These are phyloP conservation scores for Sphaeridia pumilis DNA, from an alignment of 2,888 invertebrate genomes.

Conservation along the genomic window DNA sequence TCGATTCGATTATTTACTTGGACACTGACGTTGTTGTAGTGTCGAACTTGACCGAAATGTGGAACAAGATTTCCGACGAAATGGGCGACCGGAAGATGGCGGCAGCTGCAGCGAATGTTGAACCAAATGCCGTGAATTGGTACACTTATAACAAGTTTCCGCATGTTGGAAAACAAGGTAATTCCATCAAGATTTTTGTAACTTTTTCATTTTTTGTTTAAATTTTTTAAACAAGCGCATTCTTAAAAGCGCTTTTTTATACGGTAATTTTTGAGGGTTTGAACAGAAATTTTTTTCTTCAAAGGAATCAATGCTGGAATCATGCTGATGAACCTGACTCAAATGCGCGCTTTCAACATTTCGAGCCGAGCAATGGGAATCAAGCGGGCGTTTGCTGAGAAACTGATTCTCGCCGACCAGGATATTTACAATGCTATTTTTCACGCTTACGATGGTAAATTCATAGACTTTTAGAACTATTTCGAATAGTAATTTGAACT, in stretches of 20 bases:
- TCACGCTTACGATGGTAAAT: constrained; percentile 67
- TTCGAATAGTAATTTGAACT: too few species aligned
- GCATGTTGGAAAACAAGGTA: constrained; percentile 72
- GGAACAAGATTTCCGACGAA: constrained; percentile 58
- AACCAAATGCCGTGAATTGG: constrained; percentile 84
- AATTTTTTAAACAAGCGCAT: too few species aligned
- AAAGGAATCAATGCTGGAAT: constrained; percentile 75
- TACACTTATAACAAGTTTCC: constrained; percentile 91
- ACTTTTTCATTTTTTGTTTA: too few species aligned
- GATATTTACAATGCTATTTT: constrained; percentile 87
- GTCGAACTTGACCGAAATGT: constrained; percentile 66
- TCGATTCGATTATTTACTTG: constrained; percentile 79
- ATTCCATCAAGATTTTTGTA: too few species aligned
- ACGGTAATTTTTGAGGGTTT: too few species aligned
- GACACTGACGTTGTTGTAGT: constrained; percentile 86
- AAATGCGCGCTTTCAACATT: constrained; percentile 79
- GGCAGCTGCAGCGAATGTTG: constrained; percentile 77
- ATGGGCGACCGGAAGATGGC: constrained; percentile 81
- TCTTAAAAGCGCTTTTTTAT: too few species aligned
- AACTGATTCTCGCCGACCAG: constrained; percentile 96
- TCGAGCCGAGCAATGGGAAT: constrained; percentile 69
- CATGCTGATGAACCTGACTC: constrained; percentile 81
- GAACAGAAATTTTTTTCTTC: too few species aligned
- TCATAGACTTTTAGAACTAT: too few species aligned
- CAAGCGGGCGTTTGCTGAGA: constrained; percentile 69